Evolutionary conservation across 2,113 vertebrate species (phyloP).

Genomic region (Nycticorax nycticorax): DNA sequence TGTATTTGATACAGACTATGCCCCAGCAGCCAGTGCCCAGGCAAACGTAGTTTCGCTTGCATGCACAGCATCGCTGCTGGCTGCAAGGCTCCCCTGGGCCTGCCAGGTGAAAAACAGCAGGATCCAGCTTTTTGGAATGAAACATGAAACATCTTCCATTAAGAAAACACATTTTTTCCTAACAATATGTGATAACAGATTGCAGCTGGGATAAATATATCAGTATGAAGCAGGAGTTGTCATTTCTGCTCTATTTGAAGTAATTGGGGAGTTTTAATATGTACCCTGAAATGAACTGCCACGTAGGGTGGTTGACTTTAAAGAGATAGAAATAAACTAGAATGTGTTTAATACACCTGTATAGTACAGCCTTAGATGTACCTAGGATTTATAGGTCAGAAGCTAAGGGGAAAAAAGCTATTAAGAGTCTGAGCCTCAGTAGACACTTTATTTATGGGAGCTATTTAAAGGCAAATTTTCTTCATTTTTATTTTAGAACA

Average conservation of each 20-base stretch:
- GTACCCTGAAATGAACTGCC: constrained; percentile 24
- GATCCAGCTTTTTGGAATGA: not conserved
- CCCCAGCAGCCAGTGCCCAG: not conserved
- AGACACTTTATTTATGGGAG: not conserved
- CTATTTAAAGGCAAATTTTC: constrained; percentile 19
- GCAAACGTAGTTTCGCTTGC: not conserved
- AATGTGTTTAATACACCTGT: not conserved
- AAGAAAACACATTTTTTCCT: not conserved
- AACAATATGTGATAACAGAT: constrained; percentile 39
- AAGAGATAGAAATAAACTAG: not conserved
- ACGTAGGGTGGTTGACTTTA: not conserved
- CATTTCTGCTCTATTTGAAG: constrained; percentile 50
- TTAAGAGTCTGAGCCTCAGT: not conserved
- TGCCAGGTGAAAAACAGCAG: constrained; percentile 21
- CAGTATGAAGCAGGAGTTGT: not conserved
- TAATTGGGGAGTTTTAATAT: constrained; percentile 37
- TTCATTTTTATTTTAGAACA: not conserved
- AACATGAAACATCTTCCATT: not conserved
- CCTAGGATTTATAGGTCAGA: constrained; percentile 22
- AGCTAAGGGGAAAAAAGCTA: not conserved
- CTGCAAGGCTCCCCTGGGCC: not conserved
- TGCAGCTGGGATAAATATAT: constrained; percentile 38
- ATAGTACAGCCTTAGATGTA: not conserved
- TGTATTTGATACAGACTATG: not conserved
- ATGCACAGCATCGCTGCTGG: not conserved